phyloP scores from a whole-genome alignment of 2,888 invertebrate species.

The Pocota personata region DNA sequence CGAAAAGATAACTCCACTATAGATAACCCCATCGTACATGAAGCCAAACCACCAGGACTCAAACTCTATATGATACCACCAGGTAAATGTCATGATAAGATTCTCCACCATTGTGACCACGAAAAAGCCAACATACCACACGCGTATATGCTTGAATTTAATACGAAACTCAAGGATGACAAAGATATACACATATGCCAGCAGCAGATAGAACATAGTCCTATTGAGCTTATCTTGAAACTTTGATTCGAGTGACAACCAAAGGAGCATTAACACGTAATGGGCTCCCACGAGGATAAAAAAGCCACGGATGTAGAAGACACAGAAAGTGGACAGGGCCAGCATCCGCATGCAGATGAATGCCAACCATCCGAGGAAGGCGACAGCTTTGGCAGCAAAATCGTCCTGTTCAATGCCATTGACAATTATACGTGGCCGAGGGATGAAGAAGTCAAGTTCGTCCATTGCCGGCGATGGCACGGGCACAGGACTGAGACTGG shows the following conservation, averaged over 20 bases:
- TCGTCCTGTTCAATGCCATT: conserved; percentile 90
- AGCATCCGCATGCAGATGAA: conserved; percentile 89
- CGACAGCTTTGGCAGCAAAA: conserved; percentile 86
- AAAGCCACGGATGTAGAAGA: conserved; percentile 86
- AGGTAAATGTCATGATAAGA: conserved; percentile 87
- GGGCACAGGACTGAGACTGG: conserved; percentile 37
- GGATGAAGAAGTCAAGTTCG: conserved; percentile 81
- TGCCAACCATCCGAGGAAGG: conserved; percentile 90
- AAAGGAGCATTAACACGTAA: conserved; percentile 86
- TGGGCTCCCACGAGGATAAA: conserved; percentile 86
- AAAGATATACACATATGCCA: conserved; percentile 89
- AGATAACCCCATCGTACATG: conserved; percentile 86
- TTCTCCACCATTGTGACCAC: conserved; percentile 87
- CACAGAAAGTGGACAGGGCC: conserved; percentile 87
- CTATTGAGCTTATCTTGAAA: conserved; percentile 84
- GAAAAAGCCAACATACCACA: conserved; percentile 88
- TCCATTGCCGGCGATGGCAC: conserved; percentile 72
- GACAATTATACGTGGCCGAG: conserved; percentile 84
- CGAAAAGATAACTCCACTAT: conserved; percentile 85
- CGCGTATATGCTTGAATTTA: conserved; percentile 88
- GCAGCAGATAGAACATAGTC: conserved; percentile 87
- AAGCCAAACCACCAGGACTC: conserved; percentile 89
- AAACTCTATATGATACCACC: conserved; percentile 85
- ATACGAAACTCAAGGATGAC: conserved; percentile 91
- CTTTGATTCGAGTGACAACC: conserved; percentile 87